Percentiles rank a stretch among this genome's conserved stretches.
phyloP scores from a whole-genome alignment of 2,888 invertebrate genomes.

The Drosophila percnosoma region DNA sequence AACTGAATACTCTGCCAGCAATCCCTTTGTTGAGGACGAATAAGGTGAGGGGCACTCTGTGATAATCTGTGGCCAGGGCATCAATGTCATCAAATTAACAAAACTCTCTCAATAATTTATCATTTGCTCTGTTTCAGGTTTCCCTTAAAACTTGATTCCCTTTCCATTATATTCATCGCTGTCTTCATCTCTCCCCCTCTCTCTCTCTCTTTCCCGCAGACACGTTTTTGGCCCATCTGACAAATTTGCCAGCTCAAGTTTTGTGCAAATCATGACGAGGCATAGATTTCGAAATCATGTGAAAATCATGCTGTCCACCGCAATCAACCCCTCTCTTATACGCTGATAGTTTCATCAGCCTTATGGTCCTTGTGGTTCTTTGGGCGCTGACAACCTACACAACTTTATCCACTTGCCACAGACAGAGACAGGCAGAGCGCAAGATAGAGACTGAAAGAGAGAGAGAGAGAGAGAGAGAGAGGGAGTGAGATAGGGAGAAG shows the following conservation, averaged over 20 bases:
- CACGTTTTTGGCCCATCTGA: constrained; percentile 39
- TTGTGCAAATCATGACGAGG: constrained; percentile 83
- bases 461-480: constrained; percentile 1
- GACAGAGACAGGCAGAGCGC: constrained; percentile 8
- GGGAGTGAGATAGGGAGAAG: constrained; percentile 4
- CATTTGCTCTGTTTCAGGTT: constrained; percentile 71
- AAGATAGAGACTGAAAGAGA: not conserved
- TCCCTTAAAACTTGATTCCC: constrained; percentile 51
- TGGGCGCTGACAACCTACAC: constrained; percentile 54
- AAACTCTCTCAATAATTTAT: constrained; percentile 82
- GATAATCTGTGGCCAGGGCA: constrained; percentile 75
- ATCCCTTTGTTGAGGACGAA: constrained; percentile 13
- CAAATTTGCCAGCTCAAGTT: constrained; percentile 73
- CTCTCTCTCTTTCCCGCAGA: not conserved
- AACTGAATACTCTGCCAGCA: constrained; percentile 4
- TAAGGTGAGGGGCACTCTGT: constrained; percentile 36
- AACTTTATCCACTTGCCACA: constrained; percentile 68
- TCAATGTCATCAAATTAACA: constrained; percentile 83
- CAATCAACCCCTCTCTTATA: constrained; percentile 56
- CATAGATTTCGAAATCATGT: constrained; percentile 80
- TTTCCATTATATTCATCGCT: constrained; percentile 15
- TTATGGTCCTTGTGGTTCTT: constrained; percentile 44
- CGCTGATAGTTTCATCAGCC: constrained; percentile 79
- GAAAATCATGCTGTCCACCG: constrained; percentile 66
- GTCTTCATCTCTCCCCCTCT: constrained; percentile 8